Percentiles rank a stretch among this genome's conserved stretches.
phyloP scores from a whole-genome alignment of 1,140 invertebrate genomes.

The Neotoxoptera formosana region DNA sequence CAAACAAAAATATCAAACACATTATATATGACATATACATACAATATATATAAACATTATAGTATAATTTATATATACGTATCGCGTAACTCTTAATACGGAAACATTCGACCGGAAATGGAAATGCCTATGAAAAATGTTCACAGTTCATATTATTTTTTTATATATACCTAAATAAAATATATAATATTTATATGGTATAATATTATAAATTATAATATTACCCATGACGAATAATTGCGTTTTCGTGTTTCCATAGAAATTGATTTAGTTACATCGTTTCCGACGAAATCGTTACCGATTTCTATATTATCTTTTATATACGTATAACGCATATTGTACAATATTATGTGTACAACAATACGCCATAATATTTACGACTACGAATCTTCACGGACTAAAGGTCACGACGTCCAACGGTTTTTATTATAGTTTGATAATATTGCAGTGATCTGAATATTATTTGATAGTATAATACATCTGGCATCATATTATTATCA shows the following conservation, averaged over 20 bases:
- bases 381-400: neutral
- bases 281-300: neutral
- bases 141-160: neutral
- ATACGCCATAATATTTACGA: neutral
- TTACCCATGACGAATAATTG: constrained; percentile 1
- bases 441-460: neutral
- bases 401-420: neutral
- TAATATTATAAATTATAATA: neutral
- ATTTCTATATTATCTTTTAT: neutral
- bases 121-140: constrained; percentile 10
- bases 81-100: neutral
- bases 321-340: neutral
- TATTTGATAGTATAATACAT: neutral
- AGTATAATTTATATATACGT: neutral
- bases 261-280: constrained; percentile 10
- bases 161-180: no score
- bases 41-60: neutral
- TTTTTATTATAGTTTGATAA: neutral
- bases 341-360: neutral
- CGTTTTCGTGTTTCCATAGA: neutral
- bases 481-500: neutral
- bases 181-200: neutral
- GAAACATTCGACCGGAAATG: constrained; percentile 34
- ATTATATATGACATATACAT: neutral
- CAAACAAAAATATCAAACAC: neutral